Evolutionary conservation across 2,888 invertebrate species (phyloP), one percentile per base, ranked within the genome.

Genomic region (Aphidoletes aphidimyza): DNA sequence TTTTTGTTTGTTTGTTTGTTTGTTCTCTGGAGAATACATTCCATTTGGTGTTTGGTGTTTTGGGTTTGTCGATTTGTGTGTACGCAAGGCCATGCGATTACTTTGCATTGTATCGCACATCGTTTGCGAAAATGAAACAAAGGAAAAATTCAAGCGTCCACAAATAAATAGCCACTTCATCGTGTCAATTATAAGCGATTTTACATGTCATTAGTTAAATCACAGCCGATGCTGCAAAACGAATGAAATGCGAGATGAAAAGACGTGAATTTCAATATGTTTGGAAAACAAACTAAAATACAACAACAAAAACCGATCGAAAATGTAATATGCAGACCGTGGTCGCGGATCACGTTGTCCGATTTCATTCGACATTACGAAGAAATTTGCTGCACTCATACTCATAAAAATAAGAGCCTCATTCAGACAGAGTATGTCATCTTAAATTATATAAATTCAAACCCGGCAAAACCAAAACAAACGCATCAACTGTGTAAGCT

Each of bases 171-270:
- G 81, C 81, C 37, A 81, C 36, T 81, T 81, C 81, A 81, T 81
- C 22, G 81, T 81, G 81, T 81, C 81, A 81, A 81, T 81, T 81
- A 81, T 81, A 81, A 22, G 81, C 81, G 37, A 81, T 81, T 81
- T 37, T 81, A 81, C 81, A 81, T 81, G 81, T 81, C 81, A 81
- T 81, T 81, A 81, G 81, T n/a, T n/a, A 11, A 81, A 81, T 81
- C 22, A 81, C 81, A 37, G 36, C 81, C 14, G 19, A 69, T 17
- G 59, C 26, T 9, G 22, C 37, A 81, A n/a, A 19, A 8, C 26
- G 11, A n/a, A 37, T 81, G 36, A 1, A 69, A 1, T 22, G 54
- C n/a, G 34, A 69, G 8, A 69, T 5, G 34, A 54, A 26, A 26
- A 1, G 22, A n/a, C n/a, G 3, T 8, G 54, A 22, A 54, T 54